These are phyloP conservation scores for Phainopepla nitens DNA, from an alignment of 2,113 vertebrate genomes.

Conservation along the genomic window DNA sequence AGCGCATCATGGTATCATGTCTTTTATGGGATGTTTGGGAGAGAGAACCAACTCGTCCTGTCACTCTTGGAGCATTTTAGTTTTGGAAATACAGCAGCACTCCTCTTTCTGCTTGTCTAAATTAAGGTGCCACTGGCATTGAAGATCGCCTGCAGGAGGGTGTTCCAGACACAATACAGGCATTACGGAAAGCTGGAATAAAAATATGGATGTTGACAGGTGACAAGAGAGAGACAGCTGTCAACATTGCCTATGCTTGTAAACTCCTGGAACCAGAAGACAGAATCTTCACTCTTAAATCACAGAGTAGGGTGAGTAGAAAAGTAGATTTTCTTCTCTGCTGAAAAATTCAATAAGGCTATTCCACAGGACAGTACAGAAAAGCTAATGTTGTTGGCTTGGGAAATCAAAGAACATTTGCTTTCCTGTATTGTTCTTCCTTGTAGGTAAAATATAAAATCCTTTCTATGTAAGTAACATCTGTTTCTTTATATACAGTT, in stretches of 20 bases:
- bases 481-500: not conserved
- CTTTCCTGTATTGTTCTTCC: not conserved
- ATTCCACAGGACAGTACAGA: not conserved
- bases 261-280: conserved; percentile 80
- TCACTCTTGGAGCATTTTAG: not conserved
- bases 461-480: not conserved
- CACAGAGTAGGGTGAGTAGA: conserved; percentile 78
- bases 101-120: not conserved
- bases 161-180: conserved; percentile 88
- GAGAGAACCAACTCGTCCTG: not conserved
- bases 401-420: not conserved
- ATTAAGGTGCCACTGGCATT: conserved; percentile 88
- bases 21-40: not conserved
- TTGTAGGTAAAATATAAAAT: not conserved
- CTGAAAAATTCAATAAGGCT: not conserved
- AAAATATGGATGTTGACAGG: conserved; percentile 95
- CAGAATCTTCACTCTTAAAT: conserved; percentile 78
- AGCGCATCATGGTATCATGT: not conserved
- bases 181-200: conserved; percentile 86
- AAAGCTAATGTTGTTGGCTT: not conserved
- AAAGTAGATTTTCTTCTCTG: not conserved
- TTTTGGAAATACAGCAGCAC: not conserved
- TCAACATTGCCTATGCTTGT: conserved; percentile 90
- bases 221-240: conserved; percentile 93
- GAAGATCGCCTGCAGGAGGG: conserved; percentile 92